Percentiles rank a stretch among this genome's conserved stretches.
These are phyloP conservation scores for Thalpophila matura DNA, from an alignment of 2,888 invertebrate species.

Conservation along the genomic window DNA sequence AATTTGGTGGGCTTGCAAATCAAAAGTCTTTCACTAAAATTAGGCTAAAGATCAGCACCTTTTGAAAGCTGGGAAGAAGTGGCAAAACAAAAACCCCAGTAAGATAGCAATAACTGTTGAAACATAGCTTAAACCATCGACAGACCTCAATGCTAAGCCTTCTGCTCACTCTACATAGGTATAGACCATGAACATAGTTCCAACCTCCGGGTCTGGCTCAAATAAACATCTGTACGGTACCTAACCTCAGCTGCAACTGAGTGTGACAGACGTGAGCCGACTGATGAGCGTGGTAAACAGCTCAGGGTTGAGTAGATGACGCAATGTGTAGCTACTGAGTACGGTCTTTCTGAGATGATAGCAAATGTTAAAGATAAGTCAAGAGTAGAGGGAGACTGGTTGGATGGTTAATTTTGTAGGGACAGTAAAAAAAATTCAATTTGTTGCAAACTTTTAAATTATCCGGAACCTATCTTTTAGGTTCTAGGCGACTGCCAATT, in stretches of 20 bases:
- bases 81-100: no score
- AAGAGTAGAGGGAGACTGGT: background rate
- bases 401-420: no score
- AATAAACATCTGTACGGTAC: constrained; percentile 38
- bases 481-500: no score
- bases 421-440: no score
- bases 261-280: constrained; percentile 51
- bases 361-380: background rate
- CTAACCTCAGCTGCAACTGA: constrained; percentile 39
- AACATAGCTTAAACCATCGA: no score
- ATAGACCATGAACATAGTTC: constrained; percentile 17
- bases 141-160: background rate
- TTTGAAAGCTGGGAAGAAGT: no score
- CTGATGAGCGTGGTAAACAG: constrained; percentile 17
- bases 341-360: background rate
- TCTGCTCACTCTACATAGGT: constrained; percentile 2
- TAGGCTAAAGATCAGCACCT: no score
- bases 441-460: no score
- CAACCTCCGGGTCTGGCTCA: constrained; percentile 9
- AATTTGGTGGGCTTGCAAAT: no score
- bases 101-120: no score
- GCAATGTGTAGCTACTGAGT: constrained; percentile 8
- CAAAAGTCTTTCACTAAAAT: no score
- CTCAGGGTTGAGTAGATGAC: constrained; percentile 29
- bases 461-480: no score